phyloP scores from a whole-genome alignment of 2,888 invertebrate genomes.

The Chrysomela aeneicollis region DNA sequence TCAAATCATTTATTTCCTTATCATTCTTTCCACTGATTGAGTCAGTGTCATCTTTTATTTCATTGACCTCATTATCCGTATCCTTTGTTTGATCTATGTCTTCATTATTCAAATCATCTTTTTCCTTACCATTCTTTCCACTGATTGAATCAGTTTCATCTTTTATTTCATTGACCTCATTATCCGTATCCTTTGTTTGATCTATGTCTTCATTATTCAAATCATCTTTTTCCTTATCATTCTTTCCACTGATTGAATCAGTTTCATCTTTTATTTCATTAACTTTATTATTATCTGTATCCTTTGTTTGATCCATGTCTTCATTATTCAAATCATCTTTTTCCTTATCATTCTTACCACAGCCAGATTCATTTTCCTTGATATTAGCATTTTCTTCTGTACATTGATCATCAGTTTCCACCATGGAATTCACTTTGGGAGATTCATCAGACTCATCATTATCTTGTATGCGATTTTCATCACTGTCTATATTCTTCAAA shows the following conservation, averaged over 20 bases:
- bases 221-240: conserved; percentile 3
- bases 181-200: conserved; percentile 1
- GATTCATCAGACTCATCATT: not conserved
- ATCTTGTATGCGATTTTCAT: not conserved
- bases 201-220: not conserved
- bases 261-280: not conserved
- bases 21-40: too few relatives aligned
- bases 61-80: too few relatives aligned
- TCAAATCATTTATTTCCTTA: too few relatives aligned
- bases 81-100: too few relatives aligned
- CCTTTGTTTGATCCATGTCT: not conserved
- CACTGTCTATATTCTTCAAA: not conserved
- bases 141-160: not conserved
- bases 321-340: not conserved
- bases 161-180: not conserved
- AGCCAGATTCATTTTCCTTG: too few relatives aligned
- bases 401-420: not conserved
- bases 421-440: not conserved
- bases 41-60: too few relatives aligned
- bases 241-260: not conserved
- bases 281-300: not conserved
- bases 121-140: not conserved
- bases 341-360: too few relatives aligned
- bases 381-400: too few relatives aligned
- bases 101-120: not conserved